Evolutionary conservation across 1,140 invertebrate genomes (phyloP), one percentile per base, ranked within the genome.

Genomic region (Proctacanthus coquilletti): DNA sequence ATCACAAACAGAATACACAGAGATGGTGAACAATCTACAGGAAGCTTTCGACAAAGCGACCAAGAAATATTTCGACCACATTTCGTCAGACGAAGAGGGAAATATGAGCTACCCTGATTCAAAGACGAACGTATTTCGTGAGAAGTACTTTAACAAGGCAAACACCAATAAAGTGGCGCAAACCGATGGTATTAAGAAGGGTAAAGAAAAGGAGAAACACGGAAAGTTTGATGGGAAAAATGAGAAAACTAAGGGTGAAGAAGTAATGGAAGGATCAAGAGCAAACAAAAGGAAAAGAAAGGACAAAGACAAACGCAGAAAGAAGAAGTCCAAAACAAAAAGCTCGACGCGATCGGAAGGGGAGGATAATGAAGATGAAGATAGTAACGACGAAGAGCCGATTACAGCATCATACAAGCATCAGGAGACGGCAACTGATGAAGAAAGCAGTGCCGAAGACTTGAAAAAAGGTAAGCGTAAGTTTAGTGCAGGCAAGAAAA

Each of bases 1-100:
- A n/a, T n/a, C n/a, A n/a, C 14, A 33, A 11, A 4, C 57, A 87
- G 84, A 89, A 60, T 89, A 89, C 47, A 86, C 84, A 2, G 75
- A 78, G 51, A 89, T 89, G 85, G 84, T 81, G 1, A 74, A 79
- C 49, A 85, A 77, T 49, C 60, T 89, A 21, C 74, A 81, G 56
- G 70, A 77, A 48, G 80, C 75, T 17, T 88, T 89, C 51, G 73
- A 84, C 38, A 71, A 73, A 39, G 72, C 81, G 1, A 77, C 82
- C 5, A 76, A 80, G 50, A 74, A 80, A 49, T 88, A 81, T 60
- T 71, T 88, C 23, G 80, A 85, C 50, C 74, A 75, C 36, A 71
- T 83, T 40, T 72, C 75, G 18, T 84, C 83, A 2, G 80, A 82
- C 21, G 55, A 58, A 18, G 83, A 87, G 49, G 77, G 77, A 52